A percentile compares a stretch with the other conserved stretches of the same genome.
Evolutionary conservation across 1,140 invertebrate species (phyloP).

Genomic region (Antheraea mylitta): DNA sequence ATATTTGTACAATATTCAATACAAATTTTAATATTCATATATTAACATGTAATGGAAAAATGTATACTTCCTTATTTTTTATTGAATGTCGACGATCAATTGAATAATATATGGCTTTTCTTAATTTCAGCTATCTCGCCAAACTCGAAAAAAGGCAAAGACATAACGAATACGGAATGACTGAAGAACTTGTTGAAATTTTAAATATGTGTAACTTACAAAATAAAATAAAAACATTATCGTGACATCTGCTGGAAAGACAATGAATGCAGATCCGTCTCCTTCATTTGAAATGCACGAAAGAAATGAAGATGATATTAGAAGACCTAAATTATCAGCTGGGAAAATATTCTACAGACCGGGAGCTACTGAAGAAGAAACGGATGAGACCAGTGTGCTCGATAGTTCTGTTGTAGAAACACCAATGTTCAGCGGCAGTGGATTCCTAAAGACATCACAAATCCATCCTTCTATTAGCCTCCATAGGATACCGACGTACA

Average conservation of each 20-base stretch:
- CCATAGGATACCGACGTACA: constrained; percentile 72
- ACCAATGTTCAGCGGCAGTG: constrained; percentile 59
- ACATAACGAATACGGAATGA: constrained; percentile 15
- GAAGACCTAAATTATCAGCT: constrained; percentile 43
- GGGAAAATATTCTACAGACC: constrained; percentile 74
- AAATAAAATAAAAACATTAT: constrained; percentile 26
- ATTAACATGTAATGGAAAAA: too few species aligned
- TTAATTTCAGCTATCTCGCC: constrained; percentile 11
- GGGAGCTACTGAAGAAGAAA: constrained; percentile 72
- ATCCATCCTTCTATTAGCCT: constrained; percentile 64
- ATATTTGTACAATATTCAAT: too few species aligned
- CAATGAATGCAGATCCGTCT: constrained; percentile 40
- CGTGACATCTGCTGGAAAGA: constrained; percentile 35
- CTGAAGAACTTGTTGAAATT: constrained; percentile 1
- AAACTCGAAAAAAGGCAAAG: background rate
- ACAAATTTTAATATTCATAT: too few species aligned
- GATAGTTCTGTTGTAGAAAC: constrained; percentile 68
- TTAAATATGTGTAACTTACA: constrained; percentile 11
- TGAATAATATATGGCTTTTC: background rate
- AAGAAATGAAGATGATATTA: constrained; percentile 43
- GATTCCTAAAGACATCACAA: constrained; percentile 54
- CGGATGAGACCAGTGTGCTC: constrained; percentile 70
- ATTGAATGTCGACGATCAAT: too few species aligned
- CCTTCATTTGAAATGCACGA: constrained; percentile 63
- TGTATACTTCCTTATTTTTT: too few species aligned